Base-by-base conservation (phyloP, 1,140 invertebrate genomes). In the Trachymyrmex septentrionalis region DNA sequence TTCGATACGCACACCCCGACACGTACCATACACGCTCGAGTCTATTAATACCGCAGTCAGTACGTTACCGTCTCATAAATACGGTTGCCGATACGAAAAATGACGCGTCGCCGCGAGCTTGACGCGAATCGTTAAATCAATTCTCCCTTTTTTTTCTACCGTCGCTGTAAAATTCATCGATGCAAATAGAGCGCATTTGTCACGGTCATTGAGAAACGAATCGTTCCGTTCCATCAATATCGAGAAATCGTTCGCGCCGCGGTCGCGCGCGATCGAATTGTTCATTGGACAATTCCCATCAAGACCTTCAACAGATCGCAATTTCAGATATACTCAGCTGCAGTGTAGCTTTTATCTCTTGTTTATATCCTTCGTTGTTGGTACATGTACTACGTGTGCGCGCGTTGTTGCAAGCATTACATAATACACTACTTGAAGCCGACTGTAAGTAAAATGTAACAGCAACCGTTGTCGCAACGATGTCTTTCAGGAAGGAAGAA, bases 1-100 rank as follows among this genome's bases (percentile, higher is more conserved):
- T 78, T 86, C 84, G 90, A 92, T 91, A 87, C 67, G 19, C 16
- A 48, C 34, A 38, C 30, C 34, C 63, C 55, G 57, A 76, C 71
- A 71, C 86, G 80, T 38, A 38, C 76, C 82, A 50, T 85, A 82
- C 59, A 19, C 81, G 44, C 44, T 16, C 21, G 57, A 50, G 72
- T 63, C 84, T 90, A 90, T 92, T 92, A 92, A 91, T 90, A 92
- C 16, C 48, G 24, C 30, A 30, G 38, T 38, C 86, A 81, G 71
- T 61, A 88, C 77, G 85, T 71, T 90, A 87, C 71, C 86, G 82
- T 89, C 90, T 85, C 90, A 89, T 92, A 91, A 92, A 92, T 91
- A 91, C 66, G 57, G 50, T 66, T 66, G 73, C 81, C 73, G 87
- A 90, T 92, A 81, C 86, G 88, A 88, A 82, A 86, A 81, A 92